These are phyloP conservation scores for Diplodus puntazzo DNA, from an alignment of 2,797 vertebrate species.

Conservation along the genomic window DNA sequence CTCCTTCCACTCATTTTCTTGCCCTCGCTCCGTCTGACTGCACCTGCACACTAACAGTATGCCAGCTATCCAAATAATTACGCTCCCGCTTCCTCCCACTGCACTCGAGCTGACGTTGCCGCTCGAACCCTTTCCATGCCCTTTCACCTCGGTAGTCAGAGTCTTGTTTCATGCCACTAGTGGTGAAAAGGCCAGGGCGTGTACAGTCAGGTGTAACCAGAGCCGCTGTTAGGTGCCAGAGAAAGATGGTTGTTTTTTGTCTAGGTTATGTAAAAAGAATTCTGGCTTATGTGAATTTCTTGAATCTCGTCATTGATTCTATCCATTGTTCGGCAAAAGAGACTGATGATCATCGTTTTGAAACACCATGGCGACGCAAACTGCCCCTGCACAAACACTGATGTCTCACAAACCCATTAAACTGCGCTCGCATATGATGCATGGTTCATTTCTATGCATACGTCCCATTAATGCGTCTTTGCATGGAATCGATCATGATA, in stretches of 20 bases:
- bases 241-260: not conserved
- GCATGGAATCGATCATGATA: conserved; percentile 4
- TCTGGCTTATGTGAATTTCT: not conserved
- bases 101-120: conserved; percentile 5
- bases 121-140: not conserved
- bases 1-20: conserved; percentile 23
- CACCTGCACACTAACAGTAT: conserved; percentile 20
- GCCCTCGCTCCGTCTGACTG: conserved; percentile 17
- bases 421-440: not conserved
- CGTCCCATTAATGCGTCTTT: conserved; percentile 25
- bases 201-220: conserved; percentile 1
- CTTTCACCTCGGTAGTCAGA: conserved; percentile 33
- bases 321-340: not conserved
- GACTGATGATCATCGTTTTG: not conserved
- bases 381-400: not conserved
- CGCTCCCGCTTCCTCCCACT: not conserved
- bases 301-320: not conserved
- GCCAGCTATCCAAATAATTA: conserved; percentile 36
- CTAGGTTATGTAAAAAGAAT: not conserved
- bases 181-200: conserved; percentile 1
- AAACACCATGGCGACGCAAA: conserved; percentile 19
- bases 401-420: conserved; percentile 31
- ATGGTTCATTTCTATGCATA: conserved; percentile 36
- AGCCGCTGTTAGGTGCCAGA: not conserved
- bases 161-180: conserved; percentile 38